phyloP scores from a whole-genome alignment of 2,797 vertebrate genomes.

The Mionectes olivaceus region DNA sequence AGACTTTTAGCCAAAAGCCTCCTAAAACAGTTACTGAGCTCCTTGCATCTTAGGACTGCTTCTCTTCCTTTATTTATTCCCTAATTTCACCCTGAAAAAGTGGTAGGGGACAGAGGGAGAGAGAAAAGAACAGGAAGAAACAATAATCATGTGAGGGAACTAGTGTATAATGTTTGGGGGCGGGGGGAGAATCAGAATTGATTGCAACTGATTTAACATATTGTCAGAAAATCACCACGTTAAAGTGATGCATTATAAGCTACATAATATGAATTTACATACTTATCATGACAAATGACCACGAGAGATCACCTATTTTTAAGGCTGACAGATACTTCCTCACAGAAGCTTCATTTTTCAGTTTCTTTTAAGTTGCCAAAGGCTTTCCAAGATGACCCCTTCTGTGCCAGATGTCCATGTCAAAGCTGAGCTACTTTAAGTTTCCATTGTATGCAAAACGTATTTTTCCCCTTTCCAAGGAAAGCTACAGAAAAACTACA shows the following conservation, averaged over 20 bases:
- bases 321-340: background rate
- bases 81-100: background rate
- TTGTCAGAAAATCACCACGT: slow-evolving; percentile 2
- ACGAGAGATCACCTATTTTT: background rate
- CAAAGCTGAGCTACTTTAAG: background rate
- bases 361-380: background rate
- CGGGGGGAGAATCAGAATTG: background rate
- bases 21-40: background rate
- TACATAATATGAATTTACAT: background rate
- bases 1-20: background rate
- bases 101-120: rapidly evolving
- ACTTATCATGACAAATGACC: background rate
- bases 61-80: background rate
- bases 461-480: background rate
- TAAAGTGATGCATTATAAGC: slow-evolving; percentile 1
- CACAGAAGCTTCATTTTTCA: background rate
- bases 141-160: background rate
- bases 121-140: background rate
- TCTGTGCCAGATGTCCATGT: background rate
- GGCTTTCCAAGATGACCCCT: background rate
- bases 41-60: background rate
- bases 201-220: slow-evolving; percentile 7
- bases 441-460: background rate
- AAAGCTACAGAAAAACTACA: background rate
- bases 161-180: background rate